phyloP scores from a whole-genome alignment of 2,888 invertebrate species.

The Sminthurides aquaticus region DNA sequence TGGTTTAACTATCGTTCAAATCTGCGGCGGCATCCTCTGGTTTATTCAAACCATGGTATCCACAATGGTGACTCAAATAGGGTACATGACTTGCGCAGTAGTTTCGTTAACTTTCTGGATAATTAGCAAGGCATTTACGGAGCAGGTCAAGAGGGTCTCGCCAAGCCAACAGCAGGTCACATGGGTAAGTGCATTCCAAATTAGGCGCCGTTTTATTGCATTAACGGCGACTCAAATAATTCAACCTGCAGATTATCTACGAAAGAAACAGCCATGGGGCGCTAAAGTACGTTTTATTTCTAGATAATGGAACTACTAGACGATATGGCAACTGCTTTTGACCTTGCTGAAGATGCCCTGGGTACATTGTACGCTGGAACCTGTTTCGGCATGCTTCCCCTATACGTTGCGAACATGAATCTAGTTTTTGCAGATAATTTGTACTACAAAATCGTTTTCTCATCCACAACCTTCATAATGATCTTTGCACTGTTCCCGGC shows the following conservation, averaged over 20 bases:
- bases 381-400: background rate
- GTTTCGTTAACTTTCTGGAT: background rate
- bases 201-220: background rate
- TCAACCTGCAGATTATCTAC: too few species aligned
- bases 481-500: background rate
- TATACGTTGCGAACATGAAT: background rate
- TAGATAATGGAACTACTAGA: background rate
- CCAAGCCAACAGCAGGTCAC: background rate
- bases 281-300: too few species aligned
- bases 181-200: background rate
- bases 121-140: background rate
- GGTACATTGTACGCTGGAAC: background rate
- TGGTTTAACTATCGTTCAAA: too few species aligned
- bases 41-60: too few species aligned
- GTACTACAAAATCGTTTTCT: background rate
- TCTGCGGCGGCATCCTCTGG: too few species aligned
- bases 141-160: background rate
- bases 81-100: background rate
- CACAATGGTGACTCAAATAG: background rate
- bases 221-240: too few species aligned
- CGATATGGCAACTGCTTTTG: background rate
- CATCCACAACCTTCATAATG: background rate
- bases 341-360: background rate
- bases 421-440: background rate
- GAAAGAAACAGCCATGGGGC: too few species aligned